Percentiles rank a stretch among this genome's conserved stretches.
phyloP scores from a whole-genome alignment of 2,797 vertebrate species.

The Rhinoraja longicauda region DNA sequence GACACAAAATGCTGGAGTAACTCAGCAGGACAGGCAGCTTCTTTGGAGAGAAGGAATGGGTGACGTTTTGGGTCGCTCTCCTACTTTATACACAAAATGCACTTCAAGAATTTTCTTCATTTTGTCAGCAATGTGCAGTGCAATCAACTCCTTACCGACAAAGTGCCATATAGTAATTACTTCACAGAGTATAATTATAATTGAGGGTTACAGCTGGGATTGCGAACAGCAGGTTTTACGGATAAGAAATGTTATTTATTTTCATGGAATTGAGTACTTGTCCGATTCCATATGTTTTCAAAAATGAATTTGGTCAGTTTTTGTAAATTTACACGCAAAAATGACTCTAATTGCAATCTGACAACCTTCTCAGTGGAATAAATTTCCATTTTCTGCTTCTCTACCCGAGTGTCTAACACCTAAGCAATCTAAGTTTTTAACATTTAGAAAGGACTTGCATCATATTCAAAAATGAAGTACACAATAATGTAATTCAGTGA shows the following conservation, averaged over 20 bases:
- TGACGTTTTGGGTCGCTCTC: neutral
- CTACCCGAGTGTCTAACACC: too few species aligned
- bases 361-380: neutral
- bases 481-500: neutral
- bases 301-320: neutral
- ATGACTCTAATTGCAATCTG: neutral
- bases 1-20: too few species aligned
- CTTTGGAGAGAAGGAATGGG: too few species aligned
- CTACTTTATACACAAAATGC: neutral
- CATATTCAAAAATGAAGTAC: neutral
- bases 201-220: neutral
- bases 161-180: constrained; percentile 25
- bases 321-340: neutral
- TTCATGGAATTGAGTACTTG: neutral
- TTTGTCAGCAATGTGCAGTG: neutral
- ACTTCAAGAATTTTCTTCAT: neutral
- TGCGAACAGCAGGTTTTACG: neutral
- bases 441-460: too few species aligned
- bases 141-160: neutral
- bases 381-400: neutral
- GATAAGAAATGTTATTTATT: neutral
- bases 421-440: neutral
- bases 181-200: constrained; percentile 1
- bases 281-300: neutral
- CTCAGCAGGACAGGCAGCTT: too few species aligned